Base-by-base conservation (phyloP, 1,140 invertebrate species). In the Hypsibius dujardini region DNA sequence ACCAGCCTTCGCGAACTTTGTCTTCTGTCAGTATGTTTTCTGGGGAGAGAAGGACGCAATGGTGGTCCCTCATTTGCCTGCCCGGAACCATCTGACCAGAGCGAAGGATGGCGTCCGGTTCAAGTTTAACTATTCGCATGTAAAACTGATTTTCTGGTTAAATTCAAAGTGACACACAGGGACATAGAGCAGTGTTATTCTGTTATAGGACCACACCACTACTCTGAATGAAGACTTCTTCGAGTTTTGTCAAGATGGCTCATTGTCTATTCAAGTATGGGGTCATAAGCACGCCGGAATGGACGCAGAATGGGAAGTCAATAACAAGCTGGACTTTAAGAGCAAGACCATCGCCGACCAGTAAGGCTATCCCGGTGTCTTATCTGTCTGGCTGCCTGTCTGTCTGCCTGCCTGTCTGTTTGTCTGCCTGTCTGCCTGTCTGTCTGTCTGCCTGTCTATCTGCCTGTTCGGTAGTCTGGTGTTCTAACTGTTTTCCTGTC, bases 181-280 rank as follows among this genome's bases (percentile, higher is more conserved):
- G n/a, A n/a, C n/a, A n/a, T n/a, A n/a, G n/a, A n/a, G n/a, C n/a
- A n/a, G n/a, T n/a, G n/a, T n/a, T n/a, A n/a, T n/a, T n/a, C n/a
- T n/a, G n/a, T n/a, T n/a, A n/a, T 3, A 87, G 77, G 91, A 96
- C 76, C 96, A 96, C 77, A 87, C 84, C 1, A 84, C 98, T 46
- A 84, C 86, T 69, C 86, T 95, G 42, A 94, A 87, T 2, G 95
- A 98, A 80, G 95, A 98, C 81, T 96, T 98, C 79, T 83, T 97
- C 46, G 95, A 98, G 81, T 91, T 97, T 78, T 94, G 91, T 80
- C 93, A 95, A 80, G 79, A 84, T 59, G 92, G 94, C 72, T 95
- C 95, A 1, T 82, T 98, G 46, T 95, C 92, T 0, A 93, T 98
- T 77, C 94, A 98, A 82, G 92, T 98, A 2, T 97, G 93, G 92